Conservation (phyloP, 2,797 vertebrate genomes). For the Fratercula arctica region DNA sequence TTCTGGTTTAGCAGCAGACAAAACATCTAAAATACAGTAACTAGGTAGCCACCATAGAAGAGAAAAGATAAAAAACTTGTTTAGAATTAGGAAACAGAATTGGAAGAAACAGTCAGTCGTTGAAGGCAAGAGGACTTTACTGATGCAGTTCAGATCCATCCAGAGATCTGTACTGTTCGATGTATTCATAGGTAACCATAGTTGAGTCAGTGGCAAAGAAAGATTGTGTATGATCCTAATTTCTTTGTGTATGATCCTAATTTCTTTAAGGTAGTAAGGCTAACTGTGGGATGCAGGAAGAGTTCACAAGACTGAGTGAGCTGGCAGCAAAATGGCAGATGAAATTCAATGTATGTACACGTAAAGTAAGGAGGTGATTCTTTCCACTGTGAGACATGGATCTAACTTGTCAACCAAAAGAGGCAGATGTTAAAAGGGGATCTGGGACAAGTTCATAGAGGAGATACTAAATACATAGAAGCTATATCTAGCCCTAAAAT, state of each 20-base stretch:
- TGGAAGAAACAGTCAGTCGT: neutral
- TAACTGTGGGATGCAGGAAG: neutral
- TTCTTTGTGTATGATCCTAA: neutral
- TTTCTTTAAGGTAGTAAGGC: neutral
- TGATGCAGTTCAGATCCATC: neutral
- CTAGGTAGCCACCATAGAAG: neutral
- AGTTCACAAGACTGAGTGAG: neutral
- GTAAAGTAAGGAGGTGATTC: neutral
- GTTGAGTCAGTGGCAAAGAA: neutral
- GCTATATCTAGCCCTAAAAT: neutral
- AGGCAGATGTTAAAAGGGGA: neutral
- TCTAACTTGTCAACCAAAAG: neutral
- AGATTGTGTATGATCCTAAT: neutral
- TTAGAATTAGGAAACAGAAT: neutral
- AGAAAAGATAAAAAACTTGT: neutral
- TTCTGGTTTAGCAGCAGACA: neutral
- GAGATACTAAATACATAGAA: neutral
- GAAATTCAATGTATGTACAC: neutral
- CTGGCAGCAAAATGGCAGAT: neutral
- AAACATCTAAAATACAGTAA: neutral
- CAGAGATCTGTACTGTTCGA: neutral
- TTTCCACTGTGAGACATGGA: neutral
- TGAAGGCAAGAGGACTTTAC: neutral
- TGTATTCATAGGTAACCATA: neutral
- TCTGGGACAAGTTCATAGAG: neutral